Evolutionary conservation across 2,113 vertebrate species (phyloP), one percentile per base, ranked within the genome.

Genomic region (Leptobrachium leishanense): DNA sequence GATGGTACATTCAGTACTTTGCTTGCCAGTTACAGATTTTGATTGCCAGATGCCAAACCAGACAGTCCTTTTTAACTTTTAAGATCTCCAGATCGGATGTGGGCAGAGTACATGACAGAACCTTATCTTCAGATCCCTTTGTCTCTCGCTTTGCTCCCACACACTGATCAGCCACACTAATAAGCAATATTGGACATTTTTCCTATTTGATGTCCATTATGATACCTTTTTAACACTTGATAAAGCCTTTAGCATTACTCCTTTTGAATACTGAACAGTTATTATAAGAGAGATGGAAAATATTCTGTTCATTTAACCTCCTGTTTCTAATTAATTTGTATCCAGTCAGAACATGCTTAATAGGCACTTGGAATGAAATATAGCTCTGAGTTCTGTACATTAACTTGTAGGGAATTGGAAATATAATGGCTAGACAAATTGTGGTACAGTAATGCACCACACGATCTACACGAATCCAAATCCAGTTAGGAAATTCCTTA

Each of bases 1-100:
- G 71, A 81, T 81, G 65, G 78, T 74, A 81, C 78, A 74, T 81
- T 81, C 50, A 74, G 78, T 81, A 64, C 72, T 81, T 41, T 74
- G 78, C 68, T 74, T 74, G 66, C 78, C 78, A 62, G 11, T 50
- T 41, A 74, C 50, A 70, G 65, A 81, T 66, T 81, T 74, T 13
- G 69, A 74, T 68, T 74, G 65, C 71, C 78, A 81, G 78, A 81
- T 81, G 78, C 72, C 71, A 74, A 68, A 59, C 50, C 78, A 81
- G 78, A 81, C 72, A 74, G 65, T 68, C 64, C 78, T 74, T 74
- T 68, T 81, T 81, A 53, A 62, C 72, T 73, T 72, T 63, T 72
- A 54, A 73, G 54, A 59, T 72, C 69, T 74, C 78, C 71, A 81
- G 64, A 74, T 81, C 78, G 72, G 42, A 74, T 81, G 78, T 81